phyloP scores from a whole-genome alignment of 1,140 invertebrate genomes.

The Halotydeus destructor region DNA sequence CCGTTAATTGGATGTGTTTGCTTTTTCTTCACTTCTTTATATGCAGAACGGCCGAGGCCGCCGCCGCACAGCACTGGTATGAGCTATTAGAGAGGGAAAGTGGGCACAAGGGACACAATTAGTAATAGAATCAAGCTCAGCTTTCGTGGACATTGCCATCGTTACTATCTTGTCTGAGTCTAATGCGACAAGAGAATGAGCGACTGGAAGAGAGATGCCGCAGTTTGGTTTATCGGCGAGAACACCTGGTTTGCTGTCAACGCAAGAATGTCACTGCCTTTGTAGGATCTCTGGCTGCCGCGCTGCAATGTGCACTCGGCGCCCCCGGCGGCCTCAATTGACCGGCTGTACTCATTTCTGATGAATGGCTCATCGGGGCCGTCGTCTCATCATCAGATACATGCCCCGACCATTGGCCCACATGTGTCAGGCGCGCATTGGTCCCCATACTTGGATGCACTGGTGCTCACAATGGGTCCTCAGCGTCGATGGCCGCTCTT shows the following conservation, averaged over 20 bases:
- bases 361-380: no score
- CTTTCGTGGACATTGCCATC: slow-evolving; percentile 92
- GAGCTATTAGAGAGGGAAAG: slow-evolving; percentile 76
- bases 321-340: no score
- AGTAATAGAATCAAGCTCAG: slow-evolving; percentile 87
- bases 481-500: no score
- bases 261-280: slow-evolving; percentile 65
- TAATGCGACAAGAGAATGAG: slow-evolving; percentile 72
- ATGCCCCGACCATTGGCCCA: no score
- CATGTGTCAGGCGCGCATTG: no score
- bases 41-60: not conserved
- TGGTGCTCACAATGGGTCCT: no score
- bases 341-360: no score
- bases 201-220: slow-evolving; percentile 78
- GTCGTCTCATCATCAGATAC: no score
- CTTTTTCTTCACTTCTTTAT: slow-evolving; percentile 3
- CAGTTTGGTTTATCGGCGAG: slow-evolving; percentile 55
- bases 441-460: no score
- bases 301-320: no score
- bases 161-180: slow-evolving; percentile 74
- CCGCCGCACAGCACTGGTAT: slow-evolving; percentile 37
- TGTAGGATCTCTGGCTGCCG: no score
- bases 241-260: slow-evolving; percentile 86
- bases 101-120: slow-evolving; percentile 95
- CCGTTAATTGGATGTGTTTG: not conserved